Evolutionary conservation across 2,797 vertebrate species (phyloP), one percentile per base, ranked within the genome.

Genomic region (Spatula clypeata): DNA sequence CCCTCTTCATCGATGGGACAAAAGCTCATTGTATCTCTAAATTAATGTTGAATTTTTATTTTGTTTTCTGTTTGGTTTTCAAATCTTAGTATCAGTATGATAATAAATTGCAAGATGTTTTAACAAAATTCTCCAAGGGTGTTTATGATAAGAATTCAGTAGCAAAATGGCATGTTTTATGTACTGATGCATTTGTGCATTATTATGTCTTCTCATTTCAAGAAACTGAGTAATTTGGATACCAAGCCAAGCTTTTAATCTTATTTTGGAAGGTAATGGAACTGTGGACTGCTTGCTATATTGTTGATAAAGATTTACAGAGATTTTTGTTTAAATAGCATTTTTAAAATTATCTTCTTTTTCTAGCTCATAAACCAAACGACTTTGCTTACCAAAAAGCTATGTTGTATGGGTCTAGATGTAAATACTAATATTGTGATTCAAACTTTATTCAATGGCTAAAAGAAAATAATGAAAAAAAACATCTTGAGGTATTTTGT

Each of bases 221-320:
- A 93, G 76, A 94, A 94, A 88, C 15, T 23, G 44, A 93, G 70
- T 91, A 88, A 93, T 94, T 81, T 91, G 42, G 66, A 67, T 88
- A 57, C 45, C 18, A 73, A 91, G 27, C 24, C 70, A 94, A 94
- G 67, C 73, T 86, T 86, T 90, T 86, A 81, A 81, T 94, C 81
- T 94, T 86, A 34, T 79, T 93, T 95, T 86, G 62, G 55, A 64
- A 91, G 13, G 19, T 75, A 76, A 45, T 91, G 47, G 64, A 86
- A 81, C 15, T 73, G 44, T 49, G 55, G n/a, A 47, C 73, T 82
- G 47, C 70, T 88, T 94, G 62, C 76, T 90, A 55, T 27, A 75
- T 36, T 79, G 34, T 57, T 94, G 79, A 76, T 74, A 80, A 55
- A 74, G 53, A 87, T 95, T 82, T 96, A 69, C 5, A 2, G 67